Evolutionary conservation across 2,113 vertebrate species (phyloP), one percentile per base, ranked within the genome.

Genomic region (Salminus brasiliensis): DNA sequence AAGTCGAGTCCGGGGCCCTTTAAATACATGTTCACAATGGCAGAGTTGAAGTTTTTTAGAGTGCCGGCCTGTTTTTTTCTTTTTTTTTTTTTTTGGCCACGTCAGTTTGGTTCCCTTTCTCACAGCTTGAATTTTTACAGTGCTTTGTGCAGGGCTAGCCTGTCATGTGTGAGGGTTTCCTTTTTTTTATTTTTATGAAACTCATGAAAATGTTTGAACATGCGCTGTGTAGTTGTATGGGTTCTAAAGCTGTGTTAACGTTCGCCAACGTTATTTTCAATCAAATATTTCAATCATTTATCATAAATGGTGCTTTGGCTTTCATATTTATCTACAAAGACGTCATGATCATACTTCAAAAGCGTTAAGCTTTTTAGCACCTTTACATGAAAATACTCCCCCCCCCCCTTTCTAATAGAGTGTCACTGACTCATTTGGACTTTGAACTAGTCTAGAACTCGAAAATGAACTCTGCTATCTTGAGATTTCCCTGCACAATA

Each of bases 11-110:
- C 18, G n/a, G 39, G 52, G 41, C 52, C 43, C 76, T 71, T 21
- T 70, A 78, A 78, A 49, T 78, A n/a, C 76, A 78, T 60, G 39
- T 71, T 45, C 63, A 60, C 34, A 60, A 45, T 39, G 53, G 29
- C 7, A 32, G 34, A 68, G 30, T 41, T 32, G 41, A 59, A 71
- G 66, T 45, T 78, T 55, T 65, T 39, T 39, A 60, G 30, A 16
- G 66, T 12, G 7, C 39, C 34, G 32, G 23, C 13, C 32, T 5
- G 3, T 66, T 36, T 18, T 52, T n/a, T n/a, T n/a, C n/a, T 41
- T 41, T 41, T 41, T 9, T 72, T n/a, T n/a, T n/a, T n/a, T n/a
- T n/a, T n/a, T n/a, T n/a, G n/a, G 70, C 9, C 1, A 45, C 39
- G 12, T 32, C 43, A 32, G 21, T 45, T 45, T 69, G n/a, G 27